Base-by-base conservation (phyloP, 2,888 invertebrate species). In the Venusia cambrica region DNA sequence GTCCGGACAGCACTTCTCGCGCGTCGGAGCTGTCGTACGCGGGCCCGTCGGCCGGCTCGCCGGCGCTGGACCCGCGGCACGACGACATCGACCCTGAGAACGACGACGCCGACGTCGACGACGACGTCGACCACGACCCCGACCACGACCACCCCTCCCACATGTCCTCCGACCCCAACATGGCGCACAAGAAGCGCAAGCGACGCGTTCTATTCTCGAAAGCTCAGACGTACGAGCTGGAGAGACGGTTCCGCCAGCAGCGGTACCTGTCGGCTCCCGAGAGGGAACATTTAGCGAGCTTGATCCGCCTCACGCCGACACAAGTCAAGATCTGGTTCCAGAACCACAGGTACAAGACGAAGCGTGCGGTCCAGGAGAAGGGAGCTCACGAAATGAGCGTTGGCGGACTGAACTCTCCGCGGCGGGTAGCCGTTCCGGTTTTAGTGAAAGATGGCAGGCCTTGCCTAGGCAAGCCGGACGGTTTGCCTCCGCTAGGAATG, bases 261-360 rank as follows among this genome's bases (percentile, higher is more conserved):
- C 89, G 97, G 50, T 99, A 99, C 78, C 89, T 99, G 6, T 98
- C 98, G 1, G 99, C 99, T 0, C 99, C 99, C 0, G 99, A 99
- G 75, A 85, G 99, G 15, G 99, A 99, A 69, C 98, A 98, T 70
- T 87, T 99, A 49, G 99, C 99, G 1, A 95, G 95, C 47, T 89
- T 97, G 59, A 99, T 99, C 48, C 90, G 97, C 35, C 88, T 99
- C 38, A 98, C 99, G 1, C 99, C 99, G 0, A 99, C 98, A 1
- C 99, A 99, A 88, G 95, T 95, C 28, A 98, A 98, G 84, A 99
- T 99, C 61, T 99, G 99, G 99, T 99, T 99, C 87, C 98, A 98
- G 76, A 98, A 98, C 77, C 99, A 99, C 74, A 93, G 97, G 66
- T 99, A 99, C 88, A 99, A 99, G 89, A 97, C 98, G 64, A 99